These are phyloP conservation scores for Labeo calbasu DNA, from an alignment of 2,797 vertebrate species.

Conservation along the genomic window DNA sequence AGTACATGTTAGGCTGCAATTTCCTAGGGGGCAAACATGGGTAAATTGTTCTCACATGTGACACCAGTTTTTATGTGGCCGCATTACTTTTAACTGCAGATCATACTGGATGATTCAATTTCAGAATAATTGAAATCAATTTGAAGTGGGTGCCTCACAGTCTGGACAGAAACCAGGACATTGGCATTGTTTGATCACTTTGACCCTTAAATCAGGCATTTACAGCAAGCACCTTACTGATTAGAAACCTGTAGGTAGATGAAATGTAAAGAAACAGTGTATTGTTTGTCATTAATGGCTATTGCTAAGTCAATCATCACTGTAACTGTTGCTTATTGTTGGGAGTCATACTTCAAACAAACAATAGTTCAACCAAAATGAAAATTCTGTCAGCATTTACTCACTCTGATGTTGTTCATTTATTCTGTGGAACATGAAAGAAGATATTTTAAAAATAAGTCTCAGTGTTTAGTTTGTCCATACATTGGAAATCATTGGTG, in stretches of 20 bases:
- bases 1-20: slow-evolving; percentile 57
- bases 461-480: neutral
- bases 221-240: neutral
- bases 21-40: neutral
- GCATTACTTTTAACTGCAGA: neutral
- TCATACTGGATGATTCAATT: slow-evolving; percentile 23
- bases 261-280: neutral
- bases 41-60: neutral
- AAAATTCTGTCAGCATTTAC: neutral
- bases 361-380: neutral
- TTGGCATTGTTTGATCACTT: slow-evolving; percentile 3
- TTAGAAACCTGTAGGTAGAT: neutral
- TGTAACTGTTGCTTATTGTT: neutral
- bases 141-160: slow-evolving; percentile 14
- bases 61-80: neutral
- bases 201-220: neutral
- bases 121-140: neutral
- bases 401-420: neutral
- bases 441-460: neutral
- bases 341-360: neutral
- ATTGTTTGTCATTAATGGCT: neutral
- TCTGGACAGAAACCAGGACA: slow-evolving; percentile 12
- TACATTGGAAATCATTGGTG: neutral
- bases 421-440: neutral
- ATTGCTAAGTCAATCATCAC: neutral